phyloP scores from a whole-genome alignment of 2,113 vertebrate species.

The Otis tarda region DNA sequence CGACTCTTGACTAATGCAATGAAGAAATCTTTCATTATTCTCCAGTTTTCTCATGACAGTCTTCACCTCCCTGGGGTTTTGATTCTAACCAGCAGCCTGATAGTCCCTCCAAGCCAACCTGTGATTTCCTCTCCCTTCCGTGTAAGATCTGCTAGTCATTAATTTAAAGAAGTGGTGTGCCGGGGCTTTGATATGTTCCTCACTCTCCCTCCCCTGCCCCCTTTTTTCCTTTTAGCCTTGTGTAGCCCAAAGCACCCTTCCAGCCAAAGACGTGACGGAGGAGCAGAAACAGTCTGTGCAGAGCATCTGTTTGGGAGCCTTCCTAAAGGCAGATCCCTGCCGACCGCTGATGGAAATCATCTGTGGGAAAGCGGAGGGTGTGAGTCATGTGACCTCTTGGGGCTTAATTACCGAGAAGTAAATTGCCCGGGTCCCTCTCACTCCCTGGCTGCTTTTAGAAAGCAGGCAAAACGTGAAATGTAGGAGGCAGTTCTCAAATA shows the following conservation, averaged over 20 bases:
- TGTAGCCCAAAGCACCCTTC: background rate
- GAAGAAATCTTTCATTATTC: background rate
- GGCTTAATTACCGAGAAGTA: background rate
- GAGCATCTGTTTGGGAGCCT: slow-evolving; percentile 56
- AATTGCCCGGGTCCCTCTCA: background rate
- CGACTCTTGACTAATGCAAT: background rate
- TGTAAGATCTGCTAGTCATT: background rate
- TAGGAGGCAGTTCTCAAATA: background rate
- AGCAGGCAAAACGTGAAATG: background rate
- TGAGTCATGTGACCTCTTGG: background rate
- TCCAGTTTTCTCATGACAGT: background rate
- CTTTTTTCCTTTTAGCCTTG: background rate
- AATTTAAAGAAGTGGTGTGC: background rate
- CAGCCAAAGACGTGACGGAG: background rate
- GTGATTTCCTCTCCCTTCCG: background rate
- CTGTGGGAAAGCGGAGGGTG: background rate
- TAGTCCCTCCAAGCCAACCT: background rate
- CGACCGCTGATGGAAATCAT: slow-evolving; percentile 25
- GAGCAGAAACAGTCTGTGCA: background rate
- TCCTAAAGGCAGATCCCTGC: slow-evolving; percentile 16
- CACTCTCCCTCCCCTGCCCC: background rate
- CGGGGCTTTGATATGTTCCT: background rate
- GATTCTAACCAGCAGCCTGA: background rate
- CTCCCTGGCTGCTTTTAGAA: background rate
- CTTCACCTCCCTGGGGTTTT: background rate